Evolutionary conservation across 2,797 vertebrate species (phyloP).

Genomic region (Gobio occitaniae): DNA sequence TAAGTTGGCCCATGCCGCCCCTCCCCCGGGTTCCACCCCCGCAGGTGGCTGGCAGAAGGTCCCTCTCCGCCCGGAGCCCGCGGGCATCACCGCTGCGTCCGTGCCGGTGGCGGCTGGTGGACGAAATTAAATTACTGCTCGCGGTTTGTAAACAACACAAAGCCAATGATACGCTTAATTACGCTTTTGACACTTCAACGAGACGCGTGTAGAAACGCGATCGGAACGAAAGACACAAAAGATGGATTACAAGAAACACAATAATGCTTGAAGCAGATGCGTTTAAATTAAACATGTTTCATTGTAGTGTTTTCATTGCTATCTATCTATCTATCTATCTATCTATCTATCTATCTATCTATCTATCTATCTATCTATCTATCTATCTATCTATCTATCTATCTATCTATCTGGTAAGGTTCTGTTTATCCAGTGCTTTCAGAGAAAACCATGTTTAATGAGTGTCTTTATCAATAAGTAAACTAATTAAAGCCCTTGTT

Average conservation of each 20-base stretch:
- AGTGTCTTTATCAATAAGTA: neutral
- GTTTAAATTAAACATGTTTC: conserved; percentile 9
- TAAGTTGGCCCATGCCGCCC: conserved; percentile 4
- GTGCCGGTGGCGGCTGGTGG: conserved; percentile 78
- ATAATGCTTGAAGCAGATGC: conserved; percentile 32
- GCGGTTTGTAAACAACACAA: conserved; percentile 85
- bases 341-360: conserved; percentile 21
- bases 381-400: conserved; percentile 7
- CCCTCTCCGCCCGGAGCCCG: conserved; percentile 60
- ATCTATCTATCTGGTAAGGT: neutral
- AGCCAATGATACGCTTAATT: conserved; percentile 85
- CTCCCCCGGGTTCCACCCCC: conserved; percentile 34
- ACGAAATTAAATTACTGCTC: conserved; percentile 84
- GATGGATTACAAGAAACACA: conserved; percentile 41
- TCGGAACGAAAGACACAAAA: conserved; percentile 17
- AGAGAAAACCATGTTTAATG: neutral
- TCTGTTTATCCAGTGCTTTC: neutral
- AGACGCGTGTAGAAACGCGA: conserved; percentile 43
- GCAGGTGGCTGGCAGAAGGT: conserved; percentile 64
- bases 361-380: conserved; percentile 6
- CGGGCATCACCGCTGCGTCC: conserved; percentile 64
- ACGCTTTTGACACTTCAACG: conserved; percentile 68
- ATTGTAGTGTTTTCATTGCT: neutral
- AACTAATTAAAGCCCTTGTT: neutral
- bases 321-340: neutral